Base-by-base conservation (phyloP, 2,113 vertebrate species). In the Zapus hudsonius region DNA sequence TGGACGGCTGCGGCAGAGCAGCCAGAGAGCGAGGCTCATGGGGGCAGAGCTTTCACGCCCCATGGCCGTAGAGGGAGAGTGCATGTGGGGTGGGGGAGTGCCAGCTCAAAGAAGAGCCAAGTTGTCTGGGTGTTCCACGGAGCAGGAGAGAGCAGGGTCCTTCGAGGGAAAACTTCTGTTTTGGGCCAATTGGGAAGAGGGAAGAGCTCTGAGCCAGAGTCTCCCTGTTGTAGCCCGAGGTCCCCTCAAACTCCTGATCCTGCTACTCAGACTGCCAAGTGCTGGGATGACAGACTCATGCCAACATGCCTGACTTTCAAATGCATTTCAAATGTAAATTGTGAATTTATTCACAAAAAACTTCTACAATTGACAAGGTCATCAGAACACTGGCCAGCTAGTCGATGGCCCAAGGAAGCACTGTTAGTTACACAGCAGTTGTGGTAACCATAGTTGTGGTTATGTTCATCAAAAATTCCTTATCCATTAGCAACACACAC, bases 321-420 rank as follows among this genome's bases (percentile, higher is more conserved):
- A 92, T 76, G 47, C 20, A 82, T 42, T 63, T 33, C 31, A 72
- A 93, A 61, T 82, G 59, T 82, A 59, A 83, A 47, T 25, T n/a
- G 3, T 69, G 20, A n/a, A 33, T 47, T 95, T 19, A 88, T 78
- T 90, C 29, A 88, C 59, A 36, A 63, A 67, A 86, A 89, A n/a
- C 15, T 47, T 75, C 23, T 75, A 79, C 79, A 63, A 72, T 38
- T 91, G 73, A 91, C 63, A 38, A 92, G 85, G 36, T 57, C 55
- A 31, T 82, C 57, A 88, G 69, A 67, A 88, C 3, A 69, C 57
- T 40, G 33, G 72, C 57, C 70, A 63, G 12, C 59, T 63, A 90
- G n/a, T 59, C 73, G 25, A 33, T 74, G 25, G 66, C 40, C 85
- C 20, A 72, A 61, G 16, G 47, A 91, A 86, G 13, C 33, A 84